Evolutionary conservation across 2,797 vertebrate genomes (phyloP).

Genomic region (Cossypha heuglini): DNA sequence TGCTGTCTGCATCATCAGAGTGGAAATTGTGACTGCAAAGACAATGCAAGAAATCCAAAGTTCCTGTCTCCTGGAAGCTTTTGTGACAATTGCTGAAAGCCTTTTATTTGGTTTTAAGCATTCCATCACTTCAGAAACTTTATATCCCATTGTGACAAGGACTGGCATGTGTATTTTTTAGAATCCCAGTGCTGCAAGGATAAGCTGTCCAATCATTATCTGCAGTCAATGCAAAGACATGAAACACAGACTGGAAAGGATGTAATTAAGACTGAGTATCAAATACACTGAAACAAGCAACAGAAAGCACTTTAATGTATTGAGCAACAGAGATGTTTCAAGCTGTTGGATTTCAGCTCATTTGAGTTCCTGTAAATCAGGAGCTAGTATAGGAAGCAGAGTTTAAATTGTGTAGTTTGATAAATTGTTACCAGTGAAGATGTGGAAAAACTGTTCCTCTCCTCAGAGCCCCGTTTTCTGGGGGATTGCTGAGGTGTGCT

Average conservation of each 20-base stretch:
- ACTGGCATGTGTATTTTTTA: not conserved
- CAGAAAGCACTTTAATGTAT: not conserved
- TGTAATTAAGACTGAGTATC: not conserved
- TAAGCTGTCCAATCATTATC: not conserved
- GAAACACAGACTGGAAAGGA: not conserved
- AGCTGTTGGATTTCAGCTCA: not conserved
- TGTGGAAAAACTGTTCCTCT: not conserved
- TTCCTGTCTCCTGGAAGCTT: not conserved
- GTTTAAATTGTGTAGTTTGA: not conserved
- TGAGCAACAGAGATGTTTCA: not conserved
- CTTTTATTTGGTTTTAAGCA: not conserved
- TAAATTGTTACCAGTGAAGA: not conserved
- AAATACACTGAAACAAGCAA: not conserved
- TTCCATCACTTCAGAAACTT: not conserved
- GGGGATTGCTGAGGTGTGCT: not conserved
- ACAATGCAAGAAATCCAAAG: not conserved
- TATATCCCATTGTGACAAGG: not conserved
- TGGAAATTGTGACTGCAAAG: not conserved
- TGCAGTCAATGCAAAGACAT: not conserved
- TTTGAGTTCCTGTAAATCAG: not conserved
- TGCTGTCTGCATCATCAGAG: not conserved
- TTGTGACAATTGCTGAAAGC: not conserved
- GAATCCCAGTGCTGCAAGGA: not conserved
- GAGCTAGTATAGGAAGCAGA: not conserved
- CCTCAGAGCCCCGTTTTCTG: not conserved